Evolutionary conservation across 2,113 vertebrate species (phyloP), one percentile per base, ranked within the genome.

Genomic region (Embiotoca jacksoni): DNA sequence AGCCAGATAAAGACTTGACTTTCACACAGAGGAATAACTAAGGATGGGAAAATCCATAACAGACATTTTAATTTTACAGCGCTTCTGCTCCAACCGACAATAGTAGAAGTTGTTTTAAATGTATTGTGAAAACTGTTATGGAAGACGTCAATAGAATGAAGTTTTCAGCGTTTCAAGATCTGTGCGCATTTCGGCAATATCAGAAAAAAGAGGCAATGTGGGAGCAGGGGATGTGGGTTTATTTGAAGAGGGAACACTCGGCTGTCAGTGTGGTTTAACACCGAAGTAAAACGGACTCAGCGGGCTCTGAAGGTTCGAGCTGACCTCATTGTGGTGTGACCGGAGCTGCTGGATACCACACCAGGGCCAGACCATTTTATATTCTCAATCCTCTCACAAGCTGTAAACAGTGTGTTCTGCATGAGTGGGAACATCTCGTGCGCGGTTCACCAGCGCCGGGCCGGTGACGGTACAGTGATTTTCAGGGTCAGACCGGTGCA

Each of bases 331-430:
- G 2, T 4, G 41, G 86, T 41, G 85, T 67, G 83, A 80, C 80
- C 3, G 36, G 57, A 70, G 66, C 75, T 30, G 77, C 82, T 73
- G 72, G 56, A 74, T 62, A 53, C 76, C 71, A 79, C 54, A 46
- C 72, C 55, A 80, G 32, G 69, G 61, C 9, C 52, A 72, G 60
- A 69, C n/a, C 83, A 44, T 75, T 90, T 90, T 86, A 75, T 85
- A 83, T 83, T 84, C 74, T 79, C 72, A 57, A 53, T 80, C 75
- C 81, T 75, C 80, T 66, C 62, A 35, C 76, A 73, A 74, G 78
- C 83, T 77, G 83, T 85, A 86, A 90, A 85, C 90, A 90, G 73
- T 70, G 75, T 41, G 87, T 88, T 89, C 83, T 83, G 87, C 77
- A 14, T 62, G 85, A 60, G 56, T 60, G 83, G 23, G 23, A 65